Evolutionary conservation across 1,140 invertebrate species (phyloP).

Genomic region (Eueides isabella): DNA sequence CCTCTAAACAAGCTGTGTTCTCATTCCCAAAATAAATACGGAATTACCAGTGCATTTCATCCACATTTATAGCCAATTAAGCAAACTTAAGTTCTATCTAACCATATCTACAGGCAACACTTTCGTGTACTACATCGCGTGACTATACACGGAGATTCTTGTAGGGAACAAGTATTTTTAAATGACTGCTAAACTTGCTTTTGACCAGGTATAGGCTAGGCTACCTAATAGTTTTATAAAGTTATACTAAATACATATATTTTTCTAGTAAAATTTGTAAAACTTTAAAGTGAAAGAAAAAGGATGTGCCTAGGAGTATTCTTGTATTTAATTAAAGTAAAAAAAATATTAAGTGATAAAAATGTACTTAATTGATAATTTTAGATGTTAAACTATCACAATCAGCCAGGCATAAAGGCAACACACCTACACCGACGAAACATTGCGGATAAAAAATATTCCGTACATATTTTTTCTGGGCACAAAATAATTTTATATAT

Average conservation of each 20-base stretch:
- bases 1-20: neutral
- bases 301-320: neutral
- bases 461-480: too few species aligned
- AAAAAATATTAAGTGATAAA: neutral
- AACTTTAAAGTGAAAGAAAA: too few species aligned
- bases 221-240: neutral
- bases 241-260: too few species aligned
- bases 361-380: neutral
- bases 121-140: slow-evolving; percentile 58
- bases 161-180: slow-evolving; percentile 58
- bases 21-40: slow-evolving; percentile 31
- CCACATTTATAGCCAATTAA: slow-evolving; percentile 63
- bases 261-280: too few species aligned
- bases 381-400: neutral
- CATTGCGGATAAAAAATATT: too few species aligned
- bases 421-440: too few species aligned
- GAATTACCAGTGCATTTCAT: slow-evolving; percentile 43
- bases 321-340: neutral
- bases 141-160: slow-evolving; percentile 67
- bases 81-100: slow-evolving; percentile 57
- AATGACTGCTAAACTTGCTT: slow-evolving; percentile 16
- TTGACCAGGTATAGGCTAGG: neutral
- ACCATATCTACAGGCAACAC: slow-evolving; percentile 49
- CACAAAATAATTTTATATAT: too few species aligned
- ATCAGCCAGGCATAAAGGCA: neutral